These are phyloP conservation scores for Pseudomyrmex sp. DNA, from an alignment of 1,140 invertebrate species.

Conservation along the genomic window DNA sequence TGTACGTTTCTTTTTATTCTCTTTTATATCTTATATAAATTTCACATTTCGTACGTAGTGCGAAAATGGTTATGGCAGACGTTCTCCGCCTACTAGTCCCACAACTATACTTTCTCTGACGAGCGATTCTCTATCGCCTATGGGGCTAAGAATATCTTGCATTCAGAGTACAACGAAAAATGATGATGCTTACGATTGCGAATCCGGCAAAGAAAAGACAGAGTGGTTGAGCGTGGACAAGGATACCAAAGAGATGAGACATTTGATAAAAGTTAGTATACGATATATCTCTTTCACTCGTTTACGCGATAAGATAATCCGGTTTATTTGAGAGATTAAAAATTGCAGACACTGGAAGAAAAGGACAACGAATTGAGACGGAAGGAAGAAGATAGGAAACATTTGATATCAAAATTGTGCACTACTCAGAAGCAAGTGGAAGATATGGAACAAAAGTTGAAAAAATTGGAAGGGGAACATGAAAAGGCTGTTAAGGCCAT, in stretches of 20 bases:
- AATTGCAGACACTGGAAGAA: constrained; percentile 78
- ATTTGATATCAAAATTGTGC: constrained; percentile 78
- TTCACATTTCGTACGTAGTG: constrained; percentile 73
- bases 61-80: constrained; percentile 78
- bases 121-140: constrained; percentile 61
- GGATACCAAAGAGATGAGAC: constrained; percentile 45
- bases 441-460: constrained; percentile 73
- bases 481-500: constrained; percentile 81
- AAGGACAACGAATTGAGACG: constrained; percentile 75
- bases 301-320: neutral
- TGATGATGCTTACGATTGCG: constrained; percentile 72
- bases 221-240: constrained; percentile 12
- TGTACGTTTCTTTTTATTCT: neutral
- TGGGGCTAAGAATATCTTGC: constrained; percentile 64
- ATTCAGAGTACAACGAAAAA: constrained; percentile 69
- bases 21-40: neutral
- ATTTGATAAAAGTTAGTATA: constrained; percentile 59
- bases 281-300: neutral
- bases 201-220: constrained; percentile 65
- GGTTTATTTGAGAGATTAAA: neutral
- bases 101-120: constrained; percentile 69
- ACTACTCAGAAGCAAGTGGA: constrained; percentile 75
- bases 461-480: constrained; percentile 78
- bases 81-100: constrained; percentile 78
- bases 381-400: constrained; percentile 78